Percentiles rank a stretch among this genome's conserved stretches.
phyloP scores from a whole-genome alignment of 2,113 vertebrate species.

The Pseudonaja textilis region DNA sequence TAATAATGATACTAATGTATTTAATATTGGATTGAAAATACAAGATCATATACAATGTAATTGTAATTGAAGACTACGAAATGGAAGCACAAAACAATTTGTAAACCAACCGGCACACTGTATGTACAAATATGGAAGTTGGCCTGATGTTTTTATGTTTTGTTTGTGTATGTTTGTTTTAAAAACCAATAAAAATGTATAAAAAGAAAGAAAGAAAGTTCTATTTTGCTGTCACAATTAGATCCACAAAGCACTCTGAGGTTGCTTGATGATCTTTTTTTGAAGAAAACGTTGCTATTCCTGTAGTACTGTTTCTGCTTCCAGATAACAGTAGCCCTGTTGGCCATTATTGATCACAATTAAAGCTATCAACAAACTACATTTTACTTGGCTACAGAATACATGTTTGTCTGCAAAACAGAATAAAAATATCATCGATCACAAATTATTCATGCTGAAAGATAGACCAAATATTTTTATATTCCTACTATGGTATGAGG shows the following conservation, averaged over 20 bases:
- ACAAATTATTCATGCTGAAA: background rate
- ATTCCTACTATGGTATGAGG: background rate
- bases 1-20: too few relatives aligned
- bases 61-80: too few relatives aligned
- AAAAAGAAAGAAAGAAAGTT: slow-evolving; percentile 3
- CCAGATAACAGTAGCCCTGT: background rate
- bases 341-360: slow-evolving; percentile 20
- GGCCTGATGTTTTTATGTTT: too few relatives aligned
- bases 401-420: background rate
- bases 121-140: too few relatives aligned
- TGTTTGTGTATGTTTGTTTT: too few relatives aligned
- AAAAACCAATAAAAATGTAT: too few relatives aligned
- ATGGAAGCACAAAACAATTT: too few relatives aligned
- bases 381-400: background rate
- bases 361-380: slow-evolving; percentile 19
- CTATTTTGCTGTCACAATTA: slow-evolving; percentile 37
- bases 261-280: slow-evolving; percentile 24
- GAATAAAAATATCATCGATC: slow-evolving; percentile 8
- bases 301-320: slow-evolving; percentile 11
- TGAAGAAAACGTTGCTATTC: slow-evolving; percentile 6
- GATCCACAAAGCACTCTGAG: slow-evolving; percentile 20
- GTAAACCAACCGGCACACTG: too few relatives aligned
- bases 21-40: too few relatives aligned
- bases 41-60: too few relatives aligned
- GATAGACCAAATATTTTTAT: background rate